Conservation (phyloP, 2,113 vertebrate genomes). For the Centropristis striata region DNA sequence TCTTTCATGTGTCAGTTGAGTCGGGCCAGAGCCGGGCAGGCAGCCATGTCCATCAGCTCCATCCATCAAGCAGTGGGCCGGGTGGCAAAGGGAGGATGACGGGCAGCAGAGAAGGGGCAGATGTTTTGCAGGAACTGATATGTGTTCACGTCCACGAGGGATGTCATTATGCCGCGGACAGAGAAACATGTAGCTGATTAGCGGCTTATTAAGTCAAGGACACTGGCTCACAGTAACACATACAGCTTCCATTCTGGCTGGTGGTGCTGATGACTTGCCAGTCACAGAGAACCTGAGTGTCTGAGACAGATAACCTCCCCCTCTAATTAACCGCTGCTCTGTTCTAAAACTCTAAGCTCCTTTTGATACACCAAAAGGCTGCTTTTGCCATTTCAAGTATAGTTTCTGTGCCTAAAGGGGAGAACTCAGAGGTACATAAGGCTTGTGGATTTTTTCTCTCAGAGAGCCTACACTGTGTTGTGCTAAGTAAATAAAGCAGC, state of each 20-base stretch:
- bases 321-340: conserved; percentile 54
- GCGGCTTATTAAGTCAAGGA: conserved; percentile 81
- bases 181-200: conserved; percentile 79
- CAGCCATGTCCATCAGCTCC: conserved; percentile 70
- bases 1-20: conserved; percentile 61
- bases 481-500: conserved; percentile 75
- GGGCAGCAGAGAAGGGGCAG: conserved; percentile 76
- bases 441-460: conserved; percentile 59
- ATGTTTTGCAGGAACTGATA: conserved; percentile 74
- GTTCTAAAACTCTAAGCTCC: conserved; percentile 36
- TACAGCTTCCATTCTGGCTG: conserved; percentile 36
- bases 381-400: conserved; percentile 37
- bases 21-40: conserved; percentile 49
- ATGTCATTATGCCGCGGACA: conserved; percentile 73
- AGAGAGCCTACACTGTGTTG: conserved; percentile 47
- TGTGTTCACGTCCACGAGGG: conserved; percentile 67
- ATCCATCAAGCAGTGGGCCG: conserved; percentile 66
- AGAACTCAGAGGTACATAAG: conserved; percentile 45
- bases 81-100: conserved; percentile 70
- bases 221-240: conserved; percentile 54
- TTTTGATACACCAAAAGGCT: conserved; percentile 35
- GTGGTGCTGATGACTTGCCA: conserved; percentile 41
- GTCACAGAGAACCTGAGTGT: conserved; percentile 46
- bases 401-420: conserved; percentile 32
- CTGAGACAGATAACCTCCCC: conserved; percentile 55